Percentiles rank a stretch among this genome's conserved stretches.
Conservation (phyloP, 2,888 invertebrate genomes). For the Cylindroiulus punctatus region DNA sequence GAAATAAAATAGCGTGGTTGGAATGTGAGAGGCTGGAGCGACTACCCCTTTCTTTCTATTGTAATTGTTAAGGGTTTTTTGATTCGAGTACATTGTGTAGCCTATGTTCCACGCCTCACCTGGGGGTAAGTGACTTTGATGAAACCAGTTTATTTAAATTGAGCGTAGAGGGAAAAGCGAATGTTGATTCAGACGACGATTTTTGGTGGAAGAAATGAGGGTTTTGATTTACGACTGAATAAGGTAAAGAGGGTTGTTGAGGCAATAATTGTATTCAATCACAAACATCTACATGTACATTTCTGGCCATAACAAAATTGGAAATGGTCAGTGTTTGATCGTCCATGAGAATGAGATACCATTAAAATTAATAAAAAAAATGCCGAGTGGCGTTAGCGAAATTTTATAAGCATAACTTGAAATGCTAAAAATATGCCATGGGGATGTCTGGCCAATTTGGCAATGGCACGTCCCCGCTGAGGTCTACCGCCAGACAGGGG, state of each 20-base stretch:
- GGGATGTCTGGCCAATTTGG: not conserved
- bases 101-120: not conserved
- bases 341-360: too few species aligned
- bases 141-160: slow-evolving; percentile 29
- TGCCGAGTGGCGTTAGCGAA: too few species aligned
- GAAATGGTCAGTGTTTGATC: too few species aligned
- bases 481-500: not conserved
- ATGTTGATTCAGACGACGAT: slow-evolving; percentile 2
- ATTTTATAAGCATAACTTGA: not conserved
- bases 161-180: not conserved
- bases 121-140: slow-evolving; percentile 36
- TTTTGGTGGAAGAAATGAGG: not conserved
- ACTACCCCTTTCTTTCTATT: not conserved
- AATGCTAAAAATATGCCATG: not conserved
- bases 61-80: not conserved
- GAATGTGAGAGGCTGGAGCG: not conserved
- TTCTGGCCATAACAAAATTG: not conserved
- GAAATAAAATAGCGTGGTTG: not conserved
- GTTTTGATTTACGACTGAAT: not conserved
- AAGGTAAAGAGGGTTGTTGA: not conserved
- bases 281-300: not conserved
- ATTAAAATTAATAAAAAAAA: not conserved
- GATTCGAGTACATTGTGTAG: too few species aligned
- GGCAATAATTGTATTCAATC: not conserved
- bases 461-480: not conserved